A percentile compares a stretch with the other conserved stretches of the same genome.
Evolutionary conservation across 2,797 vertebrate species (phyloP).

Genomic region (Betta splendens): DNA sequence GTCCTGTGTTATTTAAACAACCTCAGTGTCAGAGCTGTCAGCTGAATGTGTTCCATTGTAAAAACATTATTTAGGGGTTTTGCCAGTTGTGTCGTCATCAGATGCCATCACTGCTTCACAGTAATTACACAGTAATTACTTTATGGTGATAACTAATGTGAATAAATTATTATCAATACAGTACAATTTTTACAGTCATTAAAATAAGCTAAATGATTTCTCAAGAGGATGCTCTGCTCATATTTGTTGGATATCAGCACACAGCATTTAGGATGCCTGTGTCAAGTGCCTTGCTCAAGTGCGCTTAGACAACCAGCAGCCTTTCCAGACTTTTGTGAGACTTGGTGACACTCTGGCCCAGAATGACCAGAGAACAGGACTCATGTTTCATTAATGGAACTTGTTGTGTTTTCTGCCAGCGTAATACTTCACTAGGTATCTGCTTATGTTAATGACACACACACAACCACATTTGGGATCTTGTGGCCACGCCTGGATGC

Average conservation of each 20-base stretch:
- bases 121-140: too few species aligned
- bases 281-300: constrained; percentile 20
- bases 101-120: too few species aligned
- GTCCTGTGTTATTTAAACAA: too few species aligned
- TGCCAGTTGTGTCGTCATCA: too few species aligned
- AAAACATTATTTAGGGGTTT: too few species aligned
- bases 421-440: constrained; percentile 31
- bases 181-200: too few species aligned
- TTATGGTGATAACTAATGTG: too few species aligned
- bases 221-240: not conserved
- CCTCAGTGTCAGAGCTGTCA: too few species aligned
- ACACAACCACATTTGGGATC: constrained; percentile 50
- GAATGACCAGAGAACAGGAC: constrained; percentile 6
- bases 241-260: not conserved
- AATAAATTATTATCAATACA: too few species aligned
- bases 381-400: constrained; percentile 45
- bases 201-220: too few species aligned
- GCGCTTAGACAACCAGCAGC: constrained; percentile 11
- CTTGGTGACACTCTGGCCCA: not conserved
- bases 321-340: too few species aligned
- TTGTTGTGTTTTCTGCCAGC: constrained; percentile 26
- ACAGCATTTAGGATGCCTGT: not conserved
- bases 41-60: too few species aligned
- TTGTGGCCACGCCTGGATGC: constrained; percentile 73
- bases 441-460: constrained; percentile 40